Conservation (phyloP, 2,113 vertebrate genomes). For the Ursus arctos region DNA sequence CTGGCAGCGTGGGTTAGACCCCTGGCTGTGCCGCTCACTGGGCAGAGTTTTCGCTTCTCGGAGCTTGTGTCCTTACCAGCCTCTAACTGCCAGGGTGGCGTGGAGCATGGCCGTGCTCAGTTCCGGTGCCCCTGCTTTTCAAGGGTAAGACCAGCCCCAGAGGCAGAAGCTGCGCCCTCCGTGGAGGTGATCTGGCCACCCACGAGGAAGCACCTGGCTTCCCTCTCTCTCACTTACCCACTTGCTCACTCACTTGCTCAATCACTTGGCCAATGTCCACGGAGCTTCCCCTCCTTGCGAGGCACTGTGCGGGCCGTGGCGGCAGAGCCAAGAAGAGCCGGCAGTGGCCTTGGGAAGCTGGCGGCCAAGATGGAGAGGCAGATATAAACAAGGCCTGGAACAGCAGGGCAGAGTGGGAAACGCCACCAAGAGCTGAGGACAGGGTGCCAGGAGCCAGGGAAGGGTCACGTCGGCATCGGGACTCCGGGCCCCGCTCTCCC, state of each 20-base stretch:
- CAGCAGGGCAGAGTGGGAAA: neutral
- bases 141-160: neutral
- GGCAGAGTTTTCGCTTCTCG: neutral
- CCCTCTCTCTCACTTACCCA: neutral
- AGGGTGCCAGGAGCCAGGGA: neutral
- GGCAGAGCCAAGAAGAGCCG: neutral
- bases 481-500: neutral
- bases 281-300: neutral
- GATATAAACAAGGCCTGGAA: neutral
- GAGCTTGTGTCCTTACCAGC: neutral
- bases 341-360: neutral
- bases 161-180: neutral
- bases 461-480: neutral
- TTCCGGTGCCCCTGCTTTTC: too few relatives aligned
- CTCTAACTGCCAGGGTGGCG: neutral
- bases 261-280: neutral
- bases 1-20: fast-evolving
- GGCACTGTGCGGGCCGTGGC: neutral
- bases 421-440: neutral
- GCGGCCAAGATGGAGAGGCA: neutral
- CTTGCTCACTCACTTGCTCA: neutral
- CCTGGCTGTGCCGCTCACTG: neutral
- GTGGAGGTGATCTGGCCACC: neutral
- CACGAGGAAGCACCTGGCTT: neutral
- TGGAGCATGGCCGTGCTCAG: neutral